These are phyloP conservation scores for Toxotes lorentzi DNA, from an alignment of 2,797 vertebrate species.

Conservation along the genomic window DNA sequence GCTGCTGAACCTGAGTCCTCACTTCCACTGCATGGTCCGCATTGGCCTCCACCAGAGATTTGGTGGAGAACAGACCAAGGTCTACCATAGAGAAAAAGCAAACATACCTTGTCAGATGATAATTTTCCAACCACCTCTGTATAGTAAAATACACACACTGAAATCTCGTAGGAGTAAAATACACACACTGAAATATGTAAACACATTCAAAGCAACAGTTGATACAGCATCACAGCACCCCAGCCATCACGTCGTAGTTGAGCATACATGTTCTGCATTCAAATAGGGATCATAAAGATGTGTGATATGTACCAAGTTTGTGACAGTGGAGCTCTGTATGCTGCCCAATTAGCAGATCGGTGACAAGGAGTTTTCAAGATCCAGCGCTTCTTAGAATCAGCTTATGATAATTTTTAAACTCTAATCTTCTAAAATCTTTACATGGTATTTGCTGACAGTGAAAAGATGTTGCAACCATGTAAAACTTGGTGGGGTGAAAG, in stretches of 20 bases:
- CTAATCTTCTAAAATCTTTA: background rate
- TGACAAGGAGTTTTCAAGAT: background rate
- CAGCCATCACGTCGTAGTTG: background rate
- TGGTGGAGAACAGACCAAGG: slow-evolving; percentile 93
- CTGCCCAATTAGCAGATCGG: background rate
- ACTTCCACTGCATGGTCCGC: slow-evolving; percentile 93
- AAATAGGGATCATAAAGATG: slow-evolving; percentile 24
- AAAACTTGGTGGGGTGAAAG: background rate
- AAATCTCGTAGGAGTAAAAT: background rate
- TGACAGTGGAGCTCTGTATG: background rate
- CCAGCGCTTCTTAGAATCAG: background rate
- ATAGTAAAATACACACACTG: background rate
- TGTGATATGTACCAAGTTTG: background rate
- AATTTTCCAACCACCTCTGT: background rate
- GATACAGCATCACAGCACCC: background rate
- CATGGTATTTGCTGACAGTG: background rate
- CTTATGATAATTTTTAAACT: background rate
- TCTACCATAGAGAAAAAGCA: slow-evolving; percentile 74
- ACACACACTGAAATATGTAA: slow-evolving; percentile 18
- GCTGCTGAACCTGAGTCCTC: slow-evolving; percentile 94
- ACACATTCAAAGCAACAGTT: slow-evolving; percentile 28
- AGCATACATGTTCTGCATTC: slow-evolving; percentile 19
- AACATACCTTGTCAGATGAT: background rate
- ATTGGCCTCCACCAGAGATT: slow-evolving; percentile 94
- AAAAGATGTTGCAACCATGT: background rate